Conservation (phyloP, 1,140 invertebrate species). For the Doryteuthis pealeii region DNA sequence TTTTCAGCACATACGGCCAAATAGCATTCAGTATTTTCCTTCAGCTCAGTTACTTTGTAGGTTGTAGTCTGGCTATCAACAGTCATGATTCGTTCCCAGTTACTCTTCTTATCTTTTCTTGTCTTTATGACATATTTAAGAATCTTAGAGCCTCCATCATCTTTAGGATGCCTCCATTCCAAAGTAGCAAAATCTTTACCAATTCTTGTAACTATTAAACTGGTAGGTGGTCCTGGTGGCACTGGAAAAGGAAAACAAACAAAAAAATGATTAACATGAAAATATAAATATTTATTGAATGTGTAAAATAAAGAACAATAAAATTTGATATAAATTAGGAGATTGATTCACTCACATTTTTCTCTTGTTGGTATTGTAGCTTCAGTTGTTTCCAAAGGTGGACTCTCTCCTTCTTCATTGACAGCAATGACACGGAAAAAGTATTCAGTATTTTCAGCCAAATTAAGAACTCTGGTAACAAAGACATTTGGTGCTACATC, state of each 20-base stretch:
- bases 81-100: conserved; percentile 49
- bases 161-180: conserved; percentile 86
- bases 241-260: not conserved
- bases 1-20: conserved; percentile 96
- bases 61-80: conserved; percentile 33
- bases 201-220: conserved; percentile 87
- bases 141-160: conserved; percentile 90
- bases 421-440: conserved; percentile 90
- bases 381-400: conserved; percentile 75
- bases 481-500: conserved; percentile 61
- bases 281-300: not conserved
- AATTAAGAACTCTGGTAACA: conserved; percentile 31
- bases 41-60: conserved; percentile 73
- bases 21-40: conserved; percentile 83
- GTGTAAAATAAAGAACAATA: not conserved
- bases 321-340: not conserved
- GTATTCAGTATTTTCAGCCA: conserved; percentile 67
- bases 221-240: conserved; percentile 82
- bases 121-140: conserved; percentile 35
- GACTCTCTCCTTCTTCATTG: conserved; percentile 82
- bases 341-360: conserved; percentile 68
- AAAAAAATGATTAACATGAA: not conserved
- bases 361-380: conserved; percentile 68
- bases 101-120: conserved; percentile 30
- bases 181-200: conserved; percentile 92